Percentiles rank a stretch among this genome's conserved stretches.
Conservation (phyloP, 2,113 vertebrate species). For the Sylvietta virens region DNA sequence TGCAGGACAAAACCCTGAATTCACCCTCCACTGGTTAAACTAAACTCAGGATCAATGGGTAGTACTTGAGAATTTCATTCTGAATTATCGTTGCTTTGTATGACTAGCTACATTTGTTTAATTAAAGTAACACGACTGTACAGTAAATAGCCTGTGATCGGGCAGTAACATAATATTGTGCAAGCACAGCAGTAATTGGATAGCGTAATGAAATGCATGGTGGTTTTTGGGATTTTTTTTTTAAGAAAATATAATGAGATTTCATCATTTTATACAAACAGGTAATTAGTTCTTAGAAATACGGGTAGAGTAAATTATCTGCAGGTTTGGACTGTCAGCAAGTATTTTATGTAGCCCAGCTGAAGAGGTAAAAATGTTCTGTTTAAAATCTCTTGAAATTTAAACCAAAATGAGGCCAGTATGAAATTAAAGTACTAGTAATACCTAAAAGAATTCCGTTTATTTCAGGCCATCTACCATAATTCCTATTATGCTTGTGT, state of each 20-base stretch:
- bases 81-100: slow-evolving; percentile 61
- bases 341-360: slow-evolving; percentile 64
- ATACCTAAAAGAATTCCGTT: not conserved
- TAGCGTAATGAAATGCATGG: slow-evolving; percentile 76
- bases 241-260: slow-evolving; percentile 77
- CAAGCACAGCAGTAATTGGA: slow-evolving; percentile 73
- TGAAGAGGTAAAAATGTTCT: slow-evolving; percentile 45
- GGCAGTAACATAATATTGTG: slow-evolving; percentile 71
- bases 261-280: slow-evolving; percentile 75
- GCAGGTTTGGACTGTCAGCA: slow-evolving; percentile 74
- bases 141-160: slow-evolving; percentile 67
- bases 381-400: slow-evolving; percentile 52
- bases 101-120: slow-evolving; percentile 74
- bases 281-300: slow-evolving; percentile 79
- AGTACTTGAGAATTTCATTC: not conserved
- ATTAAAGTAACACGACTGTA: slow-evolving; percentile 77
- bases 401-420: not conserved
- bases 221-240: not conserved
- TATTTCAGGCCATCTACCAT: not conserved
- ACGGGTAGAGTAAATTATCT: slow-evolving; percentile 71
- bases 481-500: not conserved
- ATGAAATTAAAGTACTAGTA: not conserved
- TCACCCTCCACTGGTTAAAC: not conserved
- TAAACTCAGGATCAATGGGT: not conserved
- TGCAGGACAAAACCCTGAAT: not conserved